Base-by-base conservation (phyloP, 2,888 invertebrate species). In the Lepidocyrtoides sp. region DNA sequence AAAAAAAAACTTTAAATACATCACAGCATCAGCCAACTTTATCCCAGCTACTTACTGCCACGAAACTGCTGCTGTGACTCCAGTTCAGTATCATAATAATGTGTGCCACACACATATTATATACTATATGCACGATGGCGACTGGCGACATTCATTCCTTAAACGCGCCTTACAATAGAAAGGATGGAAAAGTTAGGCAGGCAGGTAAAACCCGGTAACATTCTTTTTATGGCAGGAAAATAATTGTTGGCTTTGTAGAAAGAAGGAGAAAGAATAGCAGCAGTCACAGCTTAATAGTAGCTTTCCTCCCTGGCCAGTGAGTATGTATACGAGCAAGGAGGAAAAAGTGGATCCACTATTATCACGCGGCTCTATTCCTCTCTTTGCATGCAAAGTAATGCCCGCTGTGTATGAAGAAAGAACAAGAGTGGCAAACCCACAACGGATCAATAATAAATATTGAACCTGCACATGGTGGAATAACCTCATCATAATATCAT, bases 371-470 rank as follows among this genome's bases (percentile, higher is more conserved):
- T 66, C 66, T 66, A 32, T 32, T 32, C 8, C 66, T 32, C 23
- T 66, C 32, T 32, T 66, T 44, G 75, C 12, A 23, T 29, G 72
- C 7, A 48, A 84, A 48, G 72, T 72, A 72, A 29, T n/a, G 32
- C 7, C 32, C 4, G 54, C 36, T n/a, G 51, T 63, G 63, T 41
- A n/a, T 63, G 83, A 5, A 32, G 41, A 32, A 26, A 48, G 79
- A 66, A 51, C 41, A 36, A 60, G 44, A 86, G 63, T 69, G 79
- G 81, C 88, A 81, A 88, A 81, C 72, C 89, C 82, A 81, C 75
- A 17, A 72, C 51, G 89, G 89, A 89, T 89, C 89, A 89, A 89
- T 89, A 89, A 89, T 89, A 82, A 89, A 89, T 89, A 89, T 89
- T 89, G 89, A 89, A 82, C 89, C 72, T 89, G 72, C 82, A 89